Percentiles rank a stretch among this genome's conserved stretches.
phyloP scores from a whole-genome alignment of 2,797 vertebrate genomes.

The Microctenopoma steveboyesi region DNA sequence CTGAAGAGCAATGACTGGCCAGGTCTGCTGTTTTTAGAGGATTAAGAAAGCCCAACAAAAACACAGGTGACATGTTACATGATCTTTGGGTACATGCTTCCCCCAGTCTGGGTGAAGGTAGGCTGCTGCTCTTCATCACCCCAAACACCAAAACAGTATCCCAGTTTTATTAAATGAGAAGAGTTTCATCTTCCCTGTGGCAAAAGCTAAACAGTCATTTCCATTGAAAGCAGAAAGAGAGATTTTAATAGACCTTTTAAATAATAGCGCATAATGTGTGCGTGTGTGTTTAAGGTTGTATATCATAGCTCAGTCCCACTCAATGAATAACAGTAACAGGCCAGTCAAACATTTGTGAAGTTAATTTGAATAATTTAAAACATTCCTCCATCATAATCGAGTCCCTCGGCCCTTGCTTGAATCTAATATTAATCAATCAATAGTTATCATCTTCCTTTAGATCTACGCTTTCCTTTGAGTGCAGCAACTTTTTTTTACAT shows the following conservation, averaged over 20 bases:
- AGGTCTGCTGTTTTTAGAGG: slow-evolving; percentile 4
- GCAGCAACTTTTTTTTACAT: slow-evolving; percentile 11
- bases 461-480: slow-evolving; percentile 33
- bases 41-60: slow-evolving; percentile 6
- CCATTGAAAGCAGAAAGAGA: not conserved
- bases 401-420: not conserved
- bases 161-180: not conserved
- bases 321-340: slow-evolving; percentile 8
- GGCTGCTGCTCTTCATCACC: not conserved
- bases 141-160: not conserved
- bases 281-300: slow-evolving; percentile 7
- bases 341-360: slow-evolving; percentile 33
- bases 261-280: slow-evolving; percentile 5
- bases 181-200: not conserved
- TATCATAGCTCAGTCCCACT: not conserved
- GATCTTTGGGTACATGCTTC: not conserved
- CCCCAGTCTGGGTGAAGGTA: not conserved
- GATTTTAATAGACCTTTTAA: slow-evolving; percentile 12
- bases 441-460: slow-evolving; percentile 44
- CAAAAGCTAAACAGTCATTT: not conserved
- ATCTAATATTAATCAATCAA: slow-evolving; percentile 52
- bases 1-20: slow-evolving; percentile 38
- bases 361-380: slow-evolving; percentile 24
- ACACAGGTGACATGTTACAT: slow-evolving; percentile 2
- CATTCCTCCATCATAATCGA: slow-evolving; percentile 16